phyloP scores from a whole-genome alignment of 2,888 invertebrate species.

The Heliothis peltigera region DNA sequence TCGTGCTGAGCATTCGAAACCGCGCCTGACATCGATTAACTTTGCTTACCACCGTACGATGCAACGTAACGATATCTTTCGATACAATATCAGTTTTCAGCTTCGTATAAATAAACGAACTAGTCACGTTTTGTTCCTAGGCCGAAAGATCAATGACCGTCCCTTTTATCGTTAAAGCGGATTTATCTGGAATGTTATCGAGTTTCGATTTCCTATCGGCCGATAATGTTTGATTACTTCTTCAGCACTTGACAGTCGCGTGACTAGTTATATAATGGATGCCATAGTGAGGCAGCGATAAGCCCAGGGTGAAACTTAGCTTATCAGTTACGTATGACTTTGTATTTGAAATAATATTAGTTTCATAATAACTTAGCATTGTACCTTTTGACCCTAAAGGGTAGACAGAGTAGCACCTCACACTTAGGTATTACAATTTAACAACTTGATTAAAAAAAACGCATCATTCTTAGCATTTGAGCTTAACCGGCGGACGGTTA shows the following conservation, averaged over 20 bases:
- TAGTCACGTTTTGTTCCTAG: constrained; percentile 67
- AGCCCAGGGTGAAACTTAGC: background rate
- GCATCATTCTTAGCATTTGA: too few relatives aligned
- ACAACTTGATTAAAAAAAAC: too few relatives aligned
- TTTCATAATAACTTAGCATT: background rate
- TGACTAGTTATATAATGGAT: constrained; percentile 37
- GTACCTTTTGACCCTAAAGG: background rate
- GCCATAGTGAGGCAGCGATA: constrained; percentile 12
- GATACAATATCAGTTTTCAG: constrained; percentile 54
- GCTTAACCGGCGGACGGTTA: too few relatives aligned
- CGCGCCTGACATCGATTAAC: constrained; percentile 44
- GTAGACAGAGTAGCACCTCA: background rate
- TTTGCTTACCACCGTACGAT: constrained; percentile 45
- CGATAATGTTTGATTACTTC: constrained; percentile 53
- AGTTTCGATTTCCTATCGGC: constrained; percentile 62
- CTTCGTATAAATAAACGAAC: constrained; percentile 60
- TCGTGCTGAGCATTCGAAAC: constrained; percentile 39
- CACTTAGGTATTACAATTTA: too few relatives aligned
- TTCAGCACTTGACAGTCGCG: constrained; percentile 22
- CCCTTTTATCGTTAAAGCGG: constrained; percentile 74
- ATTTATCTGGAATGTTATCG: constrained; percentile 67
- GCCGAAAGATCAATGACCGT: constrained; percentile 80
- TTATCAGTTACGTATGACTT: constrained; percentile 2
- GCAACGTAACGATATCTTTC: constrained; percentile 52
- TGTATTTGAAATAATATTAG: background rate